Evolutionary conservation across 2,888 invertebrate genomes (phyloP).

Genomic region (Conomelus anceps): DNA sequence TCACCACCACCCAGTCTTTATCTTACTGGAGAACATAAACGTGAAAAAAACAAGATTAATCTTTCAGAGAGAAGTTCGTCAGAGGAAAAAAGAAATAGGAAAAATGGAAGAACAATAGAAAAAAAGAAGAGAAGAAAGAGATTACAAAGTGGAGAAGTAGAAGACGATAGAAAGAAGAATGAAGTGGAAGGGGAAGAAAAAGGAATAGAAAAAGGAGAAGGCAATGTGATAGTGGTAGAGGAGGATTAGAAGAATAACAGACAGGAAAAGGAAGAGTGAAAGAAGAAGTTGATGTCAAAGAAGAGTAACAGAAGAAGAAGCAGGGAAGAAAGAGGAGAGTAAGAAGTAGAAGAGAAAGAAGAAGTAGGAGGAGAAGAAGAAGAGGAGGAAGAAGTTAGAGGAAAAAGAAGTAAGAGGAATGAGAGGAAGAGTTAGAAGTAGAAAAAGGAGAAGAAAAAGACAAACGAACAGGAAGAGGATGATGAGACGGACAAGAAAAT

Average conservation of each 20-base stretch:
- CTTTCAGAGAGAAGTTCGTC: too few species aligned
- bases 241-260: not conserved
- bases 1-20: not conserved
- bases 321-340: not conserved
- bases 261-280: not conserved
- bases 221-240: conserved; percentile 1
- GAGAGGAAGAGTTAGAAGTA: too few species aligned
- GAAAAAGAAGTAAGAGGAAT: conserved; percentile 17
- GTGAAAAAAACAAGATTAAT: not conserved
- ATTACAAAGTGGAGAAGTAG: not conserved
- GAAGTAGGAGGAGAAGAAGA: not conserved
- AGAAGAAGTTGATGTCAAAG: conserved; percentile 27
- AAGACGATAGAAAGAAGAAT: not conserved
- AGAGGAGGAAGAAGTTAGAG: conserved; percentile 27
- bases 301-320: conserved; percentile 17
- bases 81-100: not conserved
- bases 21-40: not conserved
- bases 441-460: too few species aligned
- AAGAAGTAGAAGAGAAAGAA: not conserved
- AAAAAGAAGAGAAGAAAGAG: not conserved
- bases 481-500: too few species aligned
- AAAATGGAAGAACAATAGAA: not conserved
- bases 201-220: conserved; percentile 27
- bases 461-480: not conserved
- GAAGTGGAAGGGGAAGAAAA: not conserved